A percentile compares a stretch with the other conserved stretches of the same genome.
phyloP scores from a whole-genome alignment of 2,797 vertebrate genomes.

The Apogon hyalosoma region DNA sequence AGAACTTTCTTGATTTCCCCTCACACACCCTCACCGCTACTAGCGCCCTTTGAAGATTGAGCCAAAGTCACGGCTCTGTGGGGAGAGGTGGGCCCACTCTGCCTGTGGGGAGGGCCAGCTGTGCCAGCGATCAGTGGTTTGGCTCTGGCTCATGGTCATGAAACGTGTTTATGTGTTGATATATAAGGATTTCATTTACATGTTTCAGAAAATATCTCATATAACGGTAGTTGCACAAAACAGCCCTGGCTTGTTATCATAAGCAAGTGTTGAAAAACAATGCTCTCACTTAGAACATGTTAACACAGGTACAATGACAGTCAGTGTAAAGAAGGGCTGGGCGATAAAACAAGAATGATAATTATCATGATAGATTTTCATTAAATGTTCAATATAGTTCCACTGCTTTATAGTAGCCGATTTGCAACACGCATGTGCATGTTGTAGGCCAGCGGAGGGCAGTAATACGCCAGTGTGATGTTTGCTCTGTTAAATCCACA shows the following conservation, averaged over 20 bases:
- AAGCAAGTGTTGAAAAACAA: neutral
- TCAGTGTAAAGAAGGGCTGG: neutral
- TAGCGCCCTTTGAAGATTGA: constrained; percentile 47
- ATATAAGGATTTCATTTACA: constrained; percentile 44
- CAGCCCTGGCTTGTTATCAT: constrained; percentile 6
- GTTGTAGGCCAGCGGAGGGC: too few species aligned
- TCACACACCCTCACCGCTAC: constrained; percentile 6
- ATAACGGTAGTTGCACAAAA: constrained; percentile 9
- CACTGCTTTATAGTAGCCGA: too few species aligned
- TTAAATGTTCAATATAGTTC: too few species aligned
- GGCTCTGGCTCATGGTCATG: constrained; percentile 35
- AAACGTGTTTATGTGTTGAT: constrained; percentile 42
- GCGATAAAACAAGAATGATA: too few species aligned
- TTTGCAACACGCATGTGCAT: too few species aligned
- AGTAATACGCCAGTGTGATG: too few species aligned
- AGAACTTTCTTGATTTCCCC: constrained; percentile 21
- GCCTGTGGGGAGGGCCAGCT: constrained; percentile 24
- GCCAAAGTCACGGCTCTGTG: constrained; percentile 43
- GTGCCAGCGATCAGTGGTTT: constrained; percentile 56
- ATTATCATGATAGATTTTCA: too few species aligned
- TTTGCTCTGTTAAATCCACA: too few species aligned
- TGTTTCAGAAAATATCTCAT: constrained; percentile 26
- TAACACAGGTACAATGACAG: constrained; percentile 26
- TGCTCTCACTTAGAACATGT: constrained; percentile 11
- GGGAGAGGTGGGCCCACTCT: constrained; percentile 35